phyloP scores from a whole-genome alignment of 2,113 vertebrate genomes.

The Corythaeola cristata region DNA sequence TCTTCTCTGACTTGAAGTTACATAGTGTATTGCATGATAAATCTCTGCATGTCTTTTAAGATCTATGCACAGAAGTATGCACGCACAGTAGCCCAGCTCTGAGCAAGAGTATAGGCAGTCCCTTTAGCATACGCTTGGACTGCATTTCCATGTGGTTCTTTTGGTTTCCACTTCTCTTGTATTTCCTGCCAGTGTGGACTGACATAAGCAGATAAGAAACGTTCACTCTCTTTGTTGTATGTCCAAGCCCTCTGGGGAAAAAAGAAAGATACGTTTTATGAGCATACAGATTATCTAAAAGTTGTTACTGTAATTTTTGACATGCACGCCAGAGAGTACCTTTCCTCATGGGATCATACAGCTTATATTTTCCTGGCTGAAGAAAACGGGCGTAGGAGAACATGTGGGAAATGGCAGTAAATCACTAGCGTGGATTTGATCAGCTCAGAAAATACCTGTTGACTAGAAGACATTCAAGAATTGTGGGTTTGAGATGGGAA shows the following conservation, averaged over 20 bases:
- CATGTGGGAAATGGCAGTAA: rapidly evolving
- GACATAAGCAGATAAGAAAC: neutral
- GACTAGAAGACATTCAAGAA: neutral
- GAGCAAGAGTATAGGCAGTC: neutral
- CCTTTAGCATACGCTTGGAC: neutral
- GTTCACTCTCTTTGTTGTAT: neutral
- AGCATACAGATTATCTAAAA: neutral
- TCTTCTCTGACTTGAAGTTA: neutral
- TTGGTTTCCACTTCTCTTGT: neutral
- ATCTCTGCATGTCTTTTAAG: neutral
- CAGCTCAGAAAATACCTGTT: rapidly evolving
- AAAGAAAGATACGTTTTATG: neutral
- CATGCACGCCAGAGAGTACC: neutral
- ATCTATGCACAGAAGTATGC: neutral
- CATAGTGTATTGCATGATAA: rapidly evolving
- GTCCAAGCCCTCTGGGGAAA: neutral
- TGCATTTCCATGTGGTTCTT: neutral
- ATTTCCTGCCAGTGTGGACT: neutral
- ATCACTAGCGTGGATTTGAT: neutral
- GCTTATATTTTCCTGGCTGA: neutral
- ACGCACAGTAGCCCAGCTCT: neutral
- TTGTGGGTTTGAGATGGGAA: neutral
- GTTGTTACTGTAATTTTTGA: neutral
- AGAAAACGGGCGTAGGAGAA: neutral
- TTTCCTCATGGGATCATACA: neutral